Evolutionary conservation across 2,888 invertebrate species (phyloP), one percentile per base, ranked within the genome.

Genomic region (Rapana venosa): DNA sequence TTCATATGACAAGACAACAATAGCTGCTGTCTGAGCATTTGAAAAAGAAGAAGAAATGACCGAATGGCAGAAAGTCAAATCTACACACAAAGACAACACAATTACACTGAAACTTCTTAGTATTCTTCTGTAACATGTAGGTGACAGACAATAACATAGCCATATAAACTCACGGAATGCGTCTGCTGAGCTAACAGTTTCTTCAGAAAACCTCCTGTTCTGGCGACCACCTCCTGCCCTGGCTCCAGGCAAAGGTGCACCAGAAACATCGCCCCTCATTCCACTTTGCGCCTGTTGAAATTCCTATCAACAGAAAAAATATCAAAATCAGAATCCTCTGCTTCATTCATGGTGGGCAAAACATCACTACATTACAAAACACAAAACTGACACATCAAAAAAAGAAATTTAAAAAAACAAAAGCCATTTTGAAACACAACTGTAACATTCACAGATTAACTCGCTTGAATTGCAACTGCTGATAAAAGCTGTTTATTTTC

Each of bases 121-220:
- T n/a, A n/a, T n/a, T n/a, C n/a, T n/a, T n/a, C n/a, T n/a, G n/a
- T n/a, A n/a, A n/a, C n/a, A n/a, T n/a, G n/a, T n/a, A 47, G 8
- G 47, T 47, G 47, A 47, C 47, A 47, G 47, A 47, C 47, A 47
- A 47, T 66, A 0, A 66, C 20, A 74, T 0, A n/a, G 30, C 8
- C 4, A 17, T 35, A 11, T 22, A 11, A 11, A 83, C 81, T 83
- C 47, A 83, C 81, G 26, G 13, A 36, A 22, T 1, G 0, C 22
- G 22, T 17, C 36, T 47, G 81, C 6, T 36, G 36, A 36, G 47
- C 26, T n/a, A 47, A 1, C 22, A 13, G 81, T 22, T 30, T 83
- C 81, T 26, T 47, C 81, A 83, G 81, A 36, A 8, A 83, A 83
- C 81, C 4, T 26, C 47, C 81, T 83, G 81, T 83, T 36, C 81